Conservation (phyloP, 1,140 invertebrate genomes). For the Heliconius hewitsoni region DNA sequence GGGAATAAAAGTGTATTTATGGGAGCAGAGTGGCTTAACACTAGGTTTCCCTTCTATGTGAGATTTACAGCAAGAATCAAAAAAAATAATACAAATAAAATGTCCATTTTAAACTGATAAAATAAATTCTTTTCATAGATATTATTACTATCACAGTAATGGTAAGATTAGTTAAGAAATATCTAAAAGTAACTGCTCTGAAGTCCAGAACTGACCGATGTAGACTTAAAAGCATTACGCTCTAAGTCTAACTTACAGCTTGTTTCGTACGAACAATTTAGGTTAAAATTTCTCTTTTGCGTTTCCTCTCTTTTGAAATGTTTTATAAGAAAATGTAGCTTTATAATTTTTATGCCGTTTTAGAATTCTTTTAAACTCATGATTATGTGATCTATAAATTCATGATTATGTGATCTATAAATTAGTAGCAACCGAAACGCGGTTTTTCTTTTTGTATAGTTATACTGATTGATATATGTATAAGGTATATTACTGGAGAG, state of each 20-base stretch:
- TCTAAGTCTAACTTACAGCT: slow-evolving; percentile 21
- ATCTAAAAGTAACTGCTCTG: slow-evolving; percentile 8
- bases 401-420: not conserved
- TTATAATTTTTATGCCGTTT: not conserved
- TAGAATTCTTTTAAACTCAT: not conserved
- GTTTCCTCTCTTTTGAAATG: not conserved
- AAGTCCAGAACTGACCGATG: slow-evolving; percentile 27
- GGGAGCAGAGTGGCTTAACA: not conserved
- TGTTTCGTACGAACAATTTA: slow-evolving; percentile 15
- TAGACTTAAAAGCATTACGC: slow-evolving; percentile 28
- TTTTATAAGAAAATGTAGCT: not conserved
- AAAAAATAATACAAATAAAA: not conserved
- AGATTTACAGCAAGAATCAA: not conserved
- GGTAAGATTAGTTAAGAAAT: slow-evolving; percentile 26
- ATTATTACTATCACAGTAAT: not conserved
- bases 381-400: not conserved
- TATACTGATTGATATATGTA: too few relatives aligned
- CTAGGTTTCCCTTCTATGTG: not conserved
- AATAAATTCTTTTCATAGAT: not conserved
- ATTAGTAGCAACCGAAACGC: too few relatives aligned
- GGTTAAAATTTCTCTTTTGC: not conserved
- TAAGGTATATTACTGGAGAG: too few relatives aligned
- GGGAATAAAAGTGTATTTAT: not conserved
- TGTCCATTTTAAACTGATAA: not conserved
- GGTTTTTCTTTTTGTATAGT: too few relatives aligned